Base-by-base conservation (phyloP, 2,888 invertebrate species). In the Agrotis clavis region DNA sequence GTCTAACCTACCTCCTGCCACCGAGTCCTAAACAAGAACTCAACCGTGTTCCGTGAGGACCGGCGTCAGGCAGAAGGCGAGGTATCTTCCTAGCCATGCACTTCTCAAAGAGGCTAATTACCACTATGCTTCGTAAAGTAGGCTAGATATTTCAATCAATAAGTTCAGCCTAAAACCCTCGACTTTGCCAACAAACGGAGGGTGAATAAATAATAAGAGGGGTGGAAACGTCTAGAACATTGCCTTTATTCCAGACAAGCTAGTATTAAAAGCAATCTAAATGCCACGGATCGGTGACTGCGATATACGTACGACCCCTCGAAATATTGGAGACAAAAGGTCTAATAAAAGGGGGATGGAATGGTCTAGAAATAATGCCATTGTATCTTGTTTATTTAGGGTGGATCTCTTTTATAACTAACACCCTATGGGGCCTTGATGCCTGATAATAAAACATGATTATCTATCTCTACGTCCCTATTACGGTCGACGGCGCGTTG, bases 161-260 rank as follows among this genome's bases (percentile, higher is more conserved):
- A 54, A 13, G 41, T 13, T 54, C 48, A 54, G 19, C 21, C 30
- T 35, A 13, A 1, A 71, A 21, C 18, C 30, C 4, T 53, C n/a
- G 57, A 19, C 30, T 59, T 67, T 73, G 53, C 19, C 60, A 47
- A 25, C 50, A 3, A 19, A 19, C n/a, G 14, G 63, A 67, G 75
- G 71, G 54, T 19, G 30, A 60, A 59, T 60, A 54, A 65, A 19
- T 57, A 80, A 67, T 67, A 63, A 60, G 30, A 63, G 48, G 67
- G 75, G 64, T 71, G 30, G 60, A 81, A 78, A 48, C 1, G 7
- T 71, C 68, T 79, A 65, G 56, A 67, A 57, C 9, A 18, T 2
- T 48, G 57, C 35, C n/a, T 13, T 53, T 21, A 62, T 56, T 48
- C 19, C 25, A 56, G 60, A 53, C 18, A 16, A 48, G 51, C 7